A percentile compares a stretch with the other conserved stretches of the same genome.
phyloP scores from a whole-genome alignment of 2,797 vertebrate genomes.

The Pagetopsis macropterus region DNA sequence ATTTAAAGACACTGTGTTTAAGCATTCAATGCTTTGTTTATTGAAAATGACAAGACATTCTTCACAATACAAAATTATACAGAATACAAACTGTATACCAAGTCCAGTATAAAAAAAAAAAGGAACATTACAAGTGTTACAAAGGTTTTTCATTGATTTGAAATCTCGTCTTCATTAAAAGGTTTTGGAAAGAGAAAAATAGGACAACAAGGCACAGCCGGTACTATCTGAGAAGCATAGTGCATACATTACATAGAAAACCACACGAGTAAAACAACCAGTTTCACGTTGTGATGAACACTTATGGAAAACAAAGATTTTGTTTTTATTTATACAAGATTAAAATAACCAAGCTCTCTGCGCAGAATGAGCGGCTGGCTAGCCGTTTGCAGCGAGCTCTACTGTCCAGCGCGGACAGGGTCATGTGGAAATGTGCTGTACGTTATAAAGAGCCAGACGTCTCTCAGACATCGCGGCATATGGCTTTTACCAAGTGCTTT shows the following conservation, averaged over 20 bases:
- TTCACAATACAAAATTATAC: conserved; percentile 91
- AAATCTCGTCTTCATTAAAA: conserved; percentile 88
- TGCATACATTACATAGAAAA: conserved; percentile 86
- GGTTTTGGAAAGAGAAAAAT: conserved; percentile 81
- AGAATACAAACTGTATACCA: conserved; percentile 87
- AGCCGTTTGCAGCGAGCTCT: conserved; percentile 44
- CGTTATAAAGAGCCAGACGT: conserved; percentile 60
- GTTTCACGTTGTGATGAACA: conserved; percentile 84
- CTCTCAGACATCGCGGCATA: conserved; percentile 63
- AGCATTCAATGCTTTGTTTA: conserved; percentile 85
- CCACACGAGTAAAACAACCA: conserved; percentile 72
- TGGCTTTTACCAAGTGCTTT: conserved; percentile 81
- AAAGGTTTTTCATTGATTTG: conserved; percentile 84
- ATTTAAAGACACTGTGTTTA: conserved; percentile 30
- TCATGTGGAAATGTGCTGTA: conserved; percentile 67
- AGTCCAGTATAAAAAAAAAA: conserved; percentile 86
- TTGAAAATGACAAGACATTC: conserved; percentile 84
- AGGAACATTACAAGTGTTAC: conserved; percentile 79
- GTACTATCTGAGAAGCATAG: conserved; percentile 92
- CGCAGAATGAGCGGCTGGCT: conserved; percentile 50
- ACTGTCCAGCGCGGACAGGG: conserved; percentile 62
- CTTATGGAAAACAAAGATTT: conserved; percentile 31
- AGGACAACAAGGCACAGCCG: conserved; percentile 91
- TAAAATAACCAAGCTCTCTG: conserved; percentile 53
- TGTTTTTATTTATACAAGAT: conserved; percentile 41